Conservation (phyloP, 2,113 vertebrate genomes). For the Damaliscus lunatus region DNA sequence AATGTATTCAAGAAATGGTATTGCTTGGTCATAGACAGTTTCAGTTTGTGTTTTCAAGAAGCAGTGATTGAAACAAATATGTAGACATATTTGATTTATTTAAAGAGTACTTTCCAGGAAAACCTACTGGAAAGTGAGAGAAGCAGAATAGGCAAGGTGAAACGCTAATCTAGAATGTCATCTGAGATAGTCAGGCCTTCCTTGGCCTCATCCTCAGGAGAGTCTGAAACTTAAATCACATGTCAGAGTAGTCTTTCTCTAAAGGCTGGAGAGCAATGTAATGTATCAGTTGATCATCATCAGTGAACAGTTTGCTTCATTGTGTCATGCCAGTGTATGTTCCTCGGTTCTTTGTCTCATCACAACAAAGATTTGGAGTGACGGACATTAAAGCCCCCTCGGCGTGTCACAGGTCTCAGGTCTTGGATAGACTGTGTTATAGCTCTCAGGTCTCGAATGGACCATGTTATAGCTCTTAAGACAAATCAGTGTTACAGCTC, state of each 20-base stretch:
- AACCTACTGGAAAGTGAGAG: not conserved
- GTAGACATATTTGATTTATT: not conserved
- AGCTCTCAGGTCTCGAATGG: no score
- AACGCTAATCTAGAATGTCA: not conserved
- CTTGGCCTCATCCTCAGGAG: not conserved
- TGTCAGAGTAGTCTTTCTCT: not conserved
- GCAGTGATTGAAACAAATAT: not conserved
- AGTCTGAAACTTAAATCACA: not conserved
- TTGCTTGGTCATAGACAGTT: not conserved
- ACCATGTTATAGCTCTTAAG: no score
- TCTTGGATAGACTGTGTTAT: no score
- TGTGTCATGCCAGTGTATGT: rapidly evolving
- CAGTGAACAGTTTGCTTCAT: no score
- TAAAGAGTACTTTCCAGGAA: not conserved
- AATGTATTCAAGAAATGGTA: not conserved
- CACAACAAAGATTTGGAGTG: no score
- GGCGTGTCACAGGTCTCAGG: rapidly evolving
- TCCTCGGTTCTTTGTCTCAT: no score
- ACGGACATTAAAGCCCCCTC: rapidly evolving
- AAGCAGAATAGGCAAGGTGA: not conserved
- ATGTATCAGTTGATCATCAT: not conserved
- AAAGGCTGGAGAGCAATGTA: not conserved
- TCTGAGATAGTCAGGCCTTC: not conserved
- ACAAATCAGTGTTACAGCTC: no score
- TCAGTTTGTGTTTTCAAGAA: not conserved